Percentiles rank a stretch among this genome's conserved stretches.
phyloP scores from a whole-genome alignment of 2,888 invertebrate species.

The Pegoplata infirma region DNA sequence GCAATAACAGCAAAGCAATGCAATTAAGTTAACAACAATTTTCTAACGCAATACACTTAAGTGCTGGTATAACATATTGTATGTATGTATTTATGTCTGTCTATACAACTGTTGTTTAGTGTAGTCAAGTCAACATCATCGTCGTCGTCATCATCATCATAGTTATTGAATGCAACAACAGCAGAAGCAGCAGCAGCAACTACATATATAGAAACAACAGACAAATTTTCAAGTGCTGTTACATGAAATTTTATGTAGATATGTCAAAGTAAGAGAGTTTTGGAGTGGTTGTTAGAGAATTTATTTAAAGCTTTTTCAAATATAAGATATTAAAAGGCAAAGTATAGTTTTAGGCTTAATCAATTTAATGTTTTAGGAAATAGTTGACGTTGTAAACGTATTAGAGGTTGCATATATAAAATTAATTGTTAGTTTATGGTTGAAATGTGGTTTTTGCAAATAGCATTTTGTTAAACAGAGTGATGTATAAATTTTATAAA shows the following conservation, averaged over 20 bases:
- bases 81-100: not conserved
- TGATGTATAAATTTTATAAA: too few species aligned
- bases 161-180: not conserved
- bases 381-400: not conserved
- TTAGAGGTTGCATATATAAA: not conserved
- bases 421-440: not conserved
- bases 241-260: conserved; percentile 19
- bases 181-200: not conserved
- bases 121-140: not conserved
- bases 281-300: not conserved
- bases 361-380: conserved; percentile 4
- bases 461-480: not conserved
- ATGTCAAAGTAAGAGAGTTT: conserved; percentile 20
- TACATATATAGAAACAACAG: not conserved
- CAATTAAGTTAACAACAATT: conserved; percentile 59
- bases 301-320: conserved; percentile 6
- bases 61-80: conserved; percentile 31
- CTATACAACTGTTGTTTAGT: not conserved
- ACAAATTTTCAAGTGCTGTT: conserved; percentile 14
- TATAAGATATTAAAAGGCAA: conserved; percentile 10
- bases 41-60: conserved; percentile 58
- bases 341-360: conserved; percentile 24
- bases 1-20: conserved; percentile 38
- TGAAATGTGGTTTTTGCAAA: not conserved
- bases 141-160: not conserved